Conservation (phyloP, 1,140 invertebrate species). For the Drosophila cardini region DNA sequence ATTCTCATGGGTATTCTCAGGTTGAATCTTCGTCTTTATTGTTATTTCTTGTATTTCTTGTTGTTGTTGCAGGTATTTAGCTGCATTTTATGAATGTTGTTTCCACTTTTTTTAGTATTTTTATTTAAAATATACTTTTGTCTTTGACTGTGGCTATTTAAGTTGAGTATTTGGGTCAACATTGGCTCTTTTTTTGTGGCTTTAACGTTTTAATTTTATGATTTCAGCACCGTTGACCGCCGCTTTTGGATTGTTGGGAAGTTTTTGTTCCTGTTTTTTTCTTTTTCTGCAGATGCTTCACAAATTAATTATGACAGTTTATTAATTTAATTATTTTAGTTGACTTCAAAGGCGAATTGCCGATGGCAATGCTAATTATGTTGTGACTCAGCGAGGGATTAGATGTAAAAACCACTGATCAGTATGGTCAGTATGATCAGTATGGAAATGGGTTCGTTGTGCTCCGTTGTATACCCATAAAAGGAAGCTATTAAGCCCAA, state of each 20-base stretch:
- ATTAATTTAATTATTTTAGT: constrained; percentile 79
- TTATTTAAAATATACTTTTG: constrained; percentile 44
- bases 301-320: constrained; percentile 83
- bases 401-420: constrained; percentile 33
- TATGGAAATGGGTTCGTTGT: constrained; percentile 8
- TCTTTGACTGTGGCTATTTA: constrained; percentile 30
- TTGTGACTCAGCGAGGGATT: constrained; percentile 75
- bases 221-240: constrained; percentile 32
- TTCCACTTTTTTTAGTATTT: constrained; percentile 34
- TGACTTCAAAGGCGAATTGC: constrained; percentile 59
- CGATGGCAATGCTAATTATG: constrained; percentile 67
- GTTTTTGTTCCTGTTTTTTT: too few species aligned
- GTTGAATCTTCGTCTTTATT: not conserved
- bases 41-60: constrained; percentile 3
- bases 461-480: constrained; percentile 12
- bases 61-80: constrained; percentile 31
- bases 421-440: constrained; percentile 4
- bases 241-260: constrained; percentile 13
- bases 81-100: constrained; percentile 34
- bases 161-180: constrained; percentile 44
- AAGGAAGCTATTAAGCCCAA: constrained; percentile 21
- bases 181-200: constrained; percentile 35
- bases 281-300: constrained; percentile 58
- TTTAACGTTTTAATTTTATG: constrained; percentile 32
- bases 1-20: constrained; percentile 21